Base-by-base conservation (phyloP, 2,113 vertebrate genomes). In the Notothenia coriiceps region DNA sequence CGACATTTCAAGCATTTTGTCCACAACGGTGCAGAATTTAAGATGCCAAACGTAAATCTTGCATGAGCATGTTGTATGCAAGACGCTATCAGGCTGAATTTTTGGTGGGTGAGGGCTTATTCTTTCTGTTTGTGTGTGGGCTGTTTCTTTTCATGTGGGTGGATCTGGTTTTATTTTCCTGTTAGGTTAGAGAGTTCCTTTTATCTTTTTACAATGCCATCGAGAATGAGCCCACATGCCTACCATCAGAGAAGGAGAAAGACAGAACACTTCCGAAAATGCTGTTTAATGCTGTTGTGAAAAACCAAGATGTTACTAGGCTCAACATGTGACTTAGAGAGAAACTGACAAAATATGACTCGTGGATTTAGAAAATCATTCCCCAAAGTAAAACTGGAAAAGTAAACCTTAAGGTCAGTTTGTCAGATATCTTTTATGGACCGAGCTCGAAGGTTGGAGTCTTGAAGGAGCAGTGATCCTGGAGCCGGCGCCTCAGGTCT, bases 1-100 rank as follows among this genome's bases (percentile, higher is more conserved):
- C 43, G 71, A 84, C 83, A 91, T 90, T 89, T 91, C 83, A 90
- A 87, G 89, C 74, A 92, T 94, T 94, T 91, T 80, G 83, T 91
- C 86, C 91, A 84, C 46, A 52, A 82, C 91, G 92, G 92, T 90
- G 89, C 89, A 91, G 88, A 94, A 90, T 89, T 86, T 91, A 87
- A 91, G 92, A 93, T 87, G 85, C 80, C 74, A 59, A 90, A 88
- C 79, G 56, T 89, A 88, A 93, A 94, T 95, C 88, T 95, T 94
- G 91, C 94, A 91, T 67, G 83, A 88, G 82, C 87, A 80, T 90
- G 94, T 89, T 85, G 91, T 77, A 79, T 74, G 78, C 56, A 51
- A 82, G 86, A 71, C 86, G 35, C 73, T 63, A 77, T 86, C 86
- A 80, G 85, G 74, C 82, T 52, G 69, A 71, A 77, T 50, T 82